phyloP scores from a whole-genome alignment of 2,113 vertebrate species.

The Notothenia rossii region DNA sequence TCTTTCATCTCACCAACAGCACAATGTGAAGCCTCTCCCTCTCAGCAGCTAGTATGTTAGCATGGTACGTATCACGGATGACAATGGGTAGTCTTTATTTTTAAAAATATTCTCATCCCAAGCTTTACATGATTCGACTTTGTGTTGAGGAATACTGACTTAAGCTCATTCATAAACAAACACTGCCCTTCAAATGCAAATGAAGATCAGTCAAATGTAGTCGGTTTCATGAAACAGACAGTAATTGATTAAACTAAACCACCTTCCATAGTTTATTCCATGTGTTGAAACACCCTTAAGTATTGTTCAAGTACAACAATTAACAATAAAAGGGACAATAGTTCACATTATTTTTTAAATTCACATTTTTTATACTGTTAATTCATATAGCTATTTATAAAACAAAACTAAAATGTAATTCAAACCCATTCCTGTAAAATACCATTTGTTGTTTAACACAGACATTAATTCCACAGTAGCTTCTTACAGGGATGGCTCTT shows the following conservation, averaged over 20 bases:
- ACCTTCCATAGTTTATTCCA: slow-evolving; percentile 82
- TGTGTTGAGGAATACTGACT: slow-evolving; percentile 73
- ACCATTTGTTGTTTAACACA: slow-evolving; percentile 80
- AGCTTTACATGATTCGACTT: slow-evolving; percentile 46
- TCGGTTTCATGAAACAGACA: slow-evolving; percentile 70
- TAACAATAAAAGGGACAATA: slow-evolving; percentile 84
- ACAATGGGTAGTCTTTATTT: slow-evolving; percentile 31
- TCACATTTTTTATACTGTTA: slow-evolving; percentile 87
- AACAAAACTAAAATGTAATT: slow-evolving; percentile 76
- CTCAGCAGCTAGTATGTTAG: slow-evolving; percentile 48
- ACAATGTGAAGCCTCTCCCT: slow-evolving; percentile 55
- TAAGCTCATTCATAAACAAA: slow-evolving; percentile 71
- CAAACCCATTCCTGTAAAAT: slow-evolving; percentile 83
- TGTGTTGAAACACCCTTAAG: slow-evolving; percentile 83
- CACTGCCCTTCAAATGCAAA: slow-evolving; percentile 65
- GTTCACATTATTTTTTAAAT: slow-evolving; percentile 84
- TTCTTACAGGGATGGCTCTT: slow-evolving; percentile 71
- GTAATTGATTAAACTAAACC: slow-evolving; percentile 71
- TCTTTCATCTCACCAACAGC: slow-evolving; percentile 68
- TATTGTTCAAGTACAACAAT: slow-evolving; percentile 86
- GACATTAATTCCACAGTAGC: slow-evolving; percentile 77
- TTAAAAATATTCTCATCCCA: slow-evolving; percentile 35
- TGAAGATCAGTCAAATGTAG: slow-evolving; percentile 55
- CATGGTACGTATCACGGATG: slow-evolving; percentile 51
- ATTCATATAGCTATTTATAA: slow-evolving; percentile 84